Base-by-base conservation (phyloP, 1,140 invertebrate genomes). In the Cataglyphis hispanica region DNA sequence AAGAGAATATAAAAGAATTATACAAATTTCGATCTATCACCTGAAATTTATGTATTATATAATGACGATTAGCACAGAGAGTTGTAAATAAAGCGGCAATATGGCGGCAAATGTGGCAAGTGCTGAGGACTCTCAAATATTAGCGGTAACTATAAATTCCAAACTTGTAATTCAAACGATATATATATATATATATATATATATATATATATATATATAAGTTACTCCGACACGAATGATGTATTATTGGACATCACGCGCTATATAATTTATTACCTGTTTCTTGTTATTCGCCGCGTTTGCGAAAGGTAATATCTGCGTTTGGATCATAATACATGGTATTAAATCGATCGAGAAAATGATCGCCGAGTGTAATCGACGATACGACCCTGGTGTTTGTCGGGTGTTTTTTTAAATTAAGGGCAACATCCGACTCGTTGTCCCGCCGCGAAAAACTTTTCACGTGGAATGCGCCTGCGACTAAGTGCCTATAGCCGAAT, bases 211-310 rank as follows among this genome's bases (percentile, higher is more conserved):
- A 46, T 16, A 16, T 46, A 16, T 72, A 56, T 72, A 83, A 83
- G 78, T 72, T 83, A 83, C 67, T 43, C 19, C 53, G 53, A 60
- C 31, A 64, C 64, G 64, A 84, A 63, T 75, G 74, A 76, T 80
- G 74, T 75, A 88, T 75, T 85, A 88, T 86, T 77, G 50, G 63
- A 53, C 77, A 69, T 87, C 86, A 85, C 63, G 66, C 72, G 78
- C 67, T 40, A 43, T 72, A 81, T 72, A 81, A 83, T 83, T 83
- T 72, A 83, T 83, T 22, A 13, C 60, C 40, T 67, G 37, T 72
- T 83, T 83, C 78, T 60, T 58, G 40, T 50, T 70, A 50, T 70
- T 37, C 67, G 27, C 56, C 67, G 13, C 53, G 69, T 83, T 83
- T 83, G 66, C 67, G 46, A 70, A 70, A 70, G 27, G 7, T 46